These are phyloP conservation scores for Pherbina coryleti DNA, from an alignment of 2,888 invertebrate genomes.

Conservation along the genomic window DNA sequence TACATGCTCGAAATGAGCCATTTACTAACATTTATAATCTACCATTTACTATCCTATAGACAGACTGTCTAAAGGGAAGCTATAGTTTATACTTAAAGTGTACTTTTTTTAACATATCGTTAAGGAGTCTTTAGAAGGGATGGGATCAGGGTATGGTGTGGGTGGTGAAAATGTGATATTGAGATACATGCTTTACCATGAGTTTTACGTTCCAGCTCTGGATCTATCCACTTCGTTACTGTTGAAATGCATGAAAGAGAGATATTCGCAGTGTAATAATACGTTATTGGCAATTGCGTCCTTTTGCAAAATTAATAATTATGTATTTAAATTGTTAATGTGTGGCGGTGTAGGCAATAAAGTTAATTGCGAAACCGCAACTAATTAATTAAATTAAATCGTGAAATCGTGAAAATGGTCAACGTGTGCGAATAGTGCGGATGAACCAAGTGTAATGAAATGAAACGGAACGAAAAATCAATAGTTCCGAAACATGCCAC, in stretches of 20 bases:
- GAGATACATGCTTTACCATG: neutral
- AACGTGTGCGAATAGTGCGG: neutral
- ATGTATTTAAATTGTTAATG: slow-evolving; percentile 31
- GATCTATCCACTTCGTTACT: neutral
- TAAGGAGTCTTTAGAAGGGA: neutral
- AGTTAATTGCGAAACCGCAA: slow-evolving; percentile 68
- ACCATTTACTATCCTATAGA: too few relatives aligned
- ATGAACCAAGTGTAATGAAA: neutral
- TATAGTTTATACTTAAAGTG: too few relatives aligned
- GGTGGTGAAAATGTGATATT: neutral
- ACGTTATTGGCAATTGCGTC: slow-evolving; percentile 1
- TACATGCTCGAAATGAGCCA: too few relatives aligned
- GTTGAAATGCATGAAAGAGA: neutral
- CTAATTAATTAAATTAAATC: slow-evolving; percentile 67
- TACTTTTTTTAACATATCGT: too few relatives aligned
- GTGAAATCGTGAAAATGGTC: slow-evolving; percentile 48
- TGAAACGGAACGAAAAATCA: slow-evolving; percentile 26
- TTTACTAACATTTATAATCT: too few relatives aligned
- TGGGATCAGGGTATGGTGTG: neutral
- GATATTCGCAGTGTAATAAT: slow-evolving; percentile 2
- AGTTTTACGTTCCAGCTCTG: neutral
- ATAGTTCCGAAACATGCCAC: neutral
- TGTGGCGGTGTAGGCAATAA: slow-evolving; percentile 60
- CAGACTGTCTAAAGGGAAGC: too few relatives aligned
- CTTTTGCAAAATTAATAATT: slow-evolving; percentile 7